phyloP scores from a whole-genome alignment of 2,888 invertebrate genomes.

The Tenodera sinensis region DNA sequence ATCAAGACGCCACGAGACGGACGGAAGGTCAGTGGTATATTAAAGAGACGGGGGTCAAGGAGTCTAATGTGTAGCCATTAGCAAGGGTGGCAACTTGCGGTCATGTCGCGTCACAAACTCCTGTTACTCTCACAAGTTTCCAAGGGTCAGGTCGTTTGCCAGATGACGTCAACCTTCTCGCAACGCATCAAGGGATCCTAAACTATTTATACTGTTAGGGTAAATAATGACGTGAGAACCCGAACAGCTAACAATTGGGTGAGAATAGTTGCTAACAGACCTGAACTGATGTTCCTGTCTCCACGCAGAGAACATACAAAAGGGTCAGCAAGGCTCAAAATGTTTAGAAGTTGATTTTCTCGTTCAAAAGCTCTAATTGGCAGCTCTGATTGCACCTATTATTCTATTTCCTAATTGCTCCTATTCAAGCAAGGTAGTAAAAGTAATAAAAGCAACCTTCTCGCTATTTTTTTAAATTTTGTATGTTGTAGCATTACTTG shows the following conservation, averaged over 20 bases:
- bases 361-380: no score
- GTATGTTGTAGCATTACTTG: no score
- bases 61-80: not conserved
- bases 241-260: not conserved
- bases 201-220: not conserved
- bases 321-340: no score
- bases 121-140: not conserved
- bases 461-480: no score
- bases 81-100: not conserved
- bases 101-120: not conserved
- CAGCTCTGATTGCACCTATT: no score
- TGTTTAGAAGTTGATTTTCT: no score
- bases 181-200: not conserved
- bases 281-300: no score
- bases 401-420: no score
- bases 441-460: no score
- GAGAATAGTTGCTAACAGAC: no score
- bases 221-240: not conserved
- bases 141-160: not conserved
- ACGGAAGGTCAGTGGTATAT: not conserved
- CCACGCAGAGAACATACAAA: no score
- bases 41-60: not conserved
- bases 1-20: not conserved
- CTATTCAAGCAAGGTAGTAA: no score
- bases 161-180: not conserved